phyloP scores from a whole-genome alignment of 2,888 invertebrate genomes.

The Sussaba pulchella region DNA sequence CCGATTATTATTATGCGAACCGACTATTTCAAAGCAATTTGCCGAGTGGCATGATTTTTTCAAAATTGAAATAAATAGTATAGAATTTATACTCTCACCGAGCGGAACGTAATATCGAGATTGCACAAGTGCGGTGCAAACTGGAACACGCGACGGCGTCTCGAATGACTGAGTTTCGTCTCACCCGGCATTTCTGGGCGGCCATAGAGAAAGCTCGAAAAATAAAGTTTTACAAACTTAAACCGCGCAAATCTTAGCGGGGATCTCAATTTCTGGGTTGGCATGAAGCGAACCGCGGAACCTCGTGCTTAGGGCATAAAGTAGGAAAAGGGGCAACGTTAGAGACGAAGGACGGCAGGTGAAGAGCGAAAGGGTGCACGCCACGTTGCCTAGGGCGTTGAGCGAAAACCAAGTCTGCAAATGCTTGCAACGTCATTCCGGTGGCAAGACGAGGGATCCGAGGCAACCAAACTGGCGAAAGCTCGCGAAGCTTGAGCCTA shows the following conservation, averaged over 20 bases:
- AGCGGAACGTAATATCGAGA: constrained; percentile 30
- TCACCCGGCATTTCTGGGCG: constrained; percentile 45
- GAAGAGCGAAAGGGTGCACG: constrained; percentile 49
- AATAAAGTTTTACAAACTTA: constrained; percentile 63
- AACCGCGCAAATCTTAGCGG: constrained; percentile 60
- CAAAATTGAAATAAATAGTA: background rate
- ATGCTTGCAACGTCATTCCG: constrained; percentile 60
- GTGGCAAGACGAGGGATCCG: constrained; percentile 38
- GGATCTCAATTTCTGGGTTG: constrained; percentile 65
- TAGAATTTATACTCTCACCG: background rate
- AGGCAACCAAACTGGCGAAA: constrained; percentile 43
- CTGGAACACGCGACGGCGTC: constrained; percentile 39
- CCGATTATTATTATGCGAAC: background rate
- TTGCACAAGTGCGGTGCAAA: constrained; percentile 54
- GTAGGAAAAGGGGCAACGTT: constrained; percentile 35
- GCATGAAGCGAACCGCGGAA: constrained; percentile 63
- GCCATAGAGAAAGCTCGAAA: constrained; percentile 43
- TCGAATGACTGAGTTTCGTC: constrained; percentile 49
- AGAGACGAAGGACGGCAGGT: constrained; percentile 53
- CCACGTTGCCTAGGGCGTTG: constrained; percentile 76
- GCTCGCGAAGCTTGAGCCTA: constrained; percentile 34
- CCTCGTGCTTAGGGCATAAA: constrained; percentile 55
- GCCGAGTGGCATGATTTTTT: background rate
- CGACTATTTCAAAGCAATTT: background rate
- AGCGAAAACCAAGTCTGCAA: constrained; percentile 71